Conservation (phyloP, 2,888 invertebrate genomes). For the Hemaris fuciformis region DNA sequence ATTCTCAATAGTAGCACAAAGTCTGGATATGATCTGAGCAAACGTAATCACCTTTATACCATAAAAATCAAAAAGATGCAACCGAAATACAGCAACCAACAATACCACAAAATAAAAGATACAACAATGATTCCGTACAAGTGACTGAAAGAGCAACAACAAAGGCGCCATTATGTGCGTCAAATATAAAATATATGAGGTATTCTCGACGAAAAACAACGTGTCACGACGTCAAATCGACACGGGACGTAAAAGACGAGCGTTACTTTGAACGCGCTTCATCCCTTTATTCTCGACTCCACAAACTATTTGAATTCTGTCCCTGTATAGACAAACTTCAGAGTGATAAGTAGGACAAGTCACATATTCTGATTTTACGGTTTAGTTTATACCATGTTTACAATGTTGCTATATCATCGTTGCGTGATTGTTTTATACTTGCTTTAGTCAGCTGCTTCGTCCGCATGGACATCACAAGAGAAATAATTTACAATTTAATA, state of each 20-base stretch:
- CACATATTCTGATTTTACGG: neutral
- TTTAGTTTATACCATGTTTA: too few relatives aligned
- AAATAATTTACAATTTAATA: too few relatives aligned
- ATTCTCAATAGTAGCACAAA: too few relatives aligned
- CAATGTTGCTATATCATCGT: too few relatives aligned
- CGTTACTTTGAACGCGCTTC: slow-evolving; percentile 42
- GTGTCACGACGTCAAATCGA: slow-evolving; percentile 47
- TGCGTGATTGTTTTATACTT: neutral
- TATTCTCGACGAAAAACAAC: slow-evolving; percentile 31
- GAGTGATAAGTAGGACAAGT: neutral
- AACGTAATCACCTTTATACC: too few relatives aligned
- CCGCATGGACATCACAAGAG: too few relatives aligned
- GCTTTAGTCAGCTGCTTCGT: too few relatives aligned
- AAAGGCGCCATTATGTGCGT: slow-evolving; percentile 20
- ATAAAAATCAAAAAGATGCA: neutral
- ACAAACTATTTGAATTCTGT: slow-evolving; percentile 62
- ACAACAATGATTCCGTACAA: slow-evolving; percentile 15
- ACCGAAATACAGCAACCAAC: neutral
- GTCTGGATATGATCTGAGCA: too few relatives aligned
- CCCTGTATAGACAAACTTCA: slow-evolving; percentile 33
- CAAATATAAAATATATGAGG: slow-evolving; percentile 29
- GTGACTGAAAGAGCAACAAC: slow-evolving; percentile 22
- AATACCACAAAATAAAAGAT: neutral
- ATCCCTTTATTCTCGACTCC: slow-evolving; percentile 41
- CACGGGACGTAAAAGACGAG: slow-evolving; percentile 43